Evolutionary conservation across 2,888 invertebrate species (phyloP), one percentile per base, ranked within the genome.

Genomic region (Sesia apiformis): DNA sequence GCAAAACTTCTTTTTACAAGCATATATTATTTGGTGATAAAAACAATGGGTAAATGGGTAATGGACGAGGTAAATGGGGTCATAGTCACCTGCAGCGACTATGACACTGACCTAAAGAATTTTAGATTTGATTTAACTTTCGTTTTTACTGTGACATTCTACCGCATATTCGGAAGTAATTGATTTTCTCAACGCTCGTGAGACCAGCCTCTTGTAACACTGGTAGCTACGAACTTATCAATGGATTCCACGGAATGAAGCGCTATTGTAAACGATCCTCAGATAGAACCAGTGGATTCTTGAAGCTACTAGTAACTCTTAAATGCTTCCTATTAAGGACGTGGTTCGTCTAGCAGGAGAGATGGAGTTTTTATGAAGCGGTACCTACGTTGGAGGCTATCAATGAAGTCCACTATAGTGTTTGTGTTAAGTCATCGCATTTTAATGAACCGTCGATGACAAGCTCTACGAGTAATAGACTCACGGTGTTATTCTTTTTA

Each of bases 361-460:
- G 62, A 65, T 68, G 61, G 60, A 62, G 78, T 84, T 87, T 85
- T 87, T 85, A 74, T 81, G 70, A 60, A 69, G 65, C 60, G 71
- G 65, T 79, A 82, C 80, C 82, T 82, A 85, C 84, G 86, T 85
- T 81, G 73, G 81, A 78, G 84, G 81, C 85, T 85, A 87, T 89
- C 89, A 89, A 89, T 89, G 89, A 88, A 89, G 87, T 85, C 84
- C 84, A 86, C 81, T 84, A 81, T 81, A 71, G 72, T 83, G 78
- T 86, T 88, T 86, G 76, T 88, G 89, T 86, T 78, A 78, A 89
- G 89, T 89, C 89, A 89, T 89, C 86, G 85, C 69, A 81, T 89
- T 89, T 89, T 89, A 89, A 89, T 89, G 89, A 89, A 88, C 81
- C 82, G 75, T 79, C 86, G 88, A 89, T 89, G 89, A 89, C 89